Evolutionary conservation across 2,888 invertebrate genomes (phyloP), one percentile per base, ranked within the genome.

Genomic region (Melolontha melolontha): DNA sequence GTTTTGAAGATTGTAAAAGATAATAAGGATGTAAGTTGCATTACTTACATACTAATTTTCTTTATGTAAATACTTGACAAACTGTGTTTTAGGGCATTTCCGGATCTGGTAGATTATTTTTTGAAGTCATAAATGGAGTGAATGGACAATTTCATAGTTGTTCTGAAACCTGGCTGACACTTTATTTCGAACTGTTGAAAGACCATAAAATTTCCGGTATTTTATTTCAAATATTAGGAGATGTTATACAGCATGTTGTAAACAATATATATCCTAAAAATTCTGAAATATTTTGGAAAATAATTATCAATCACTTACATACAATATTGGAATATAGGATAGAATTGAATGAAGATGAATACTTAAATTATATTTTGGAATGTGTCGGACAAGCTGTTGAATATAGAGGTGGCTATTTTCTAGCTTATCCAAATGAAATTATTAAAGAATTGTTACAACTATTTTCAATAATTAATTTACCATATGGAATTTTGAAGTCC

Each of bases 81-180:
- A 16, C 44, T 52, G 29, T 11, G 27, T 87, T 86, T 70, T 82
- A 92, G 92, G 91, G 92, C 70, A 84, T 91, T 12, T 82, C 87
- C 62, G 97, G 97, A 5, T 92, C 95, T 81, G 95, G 96, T 0
- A 90, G 92, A 74, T 85, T 98, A 17, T 85, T 98, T 66, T 97
- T 95, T 84, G 95, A 97, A 85, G 92, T 95, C 66, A 82, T 96
- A 49, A 90, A 91, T 78, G 97, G 97, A 34, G 90, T 95, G 0
- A 86, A 89, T 68, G 91, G 92, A 0, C 91, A 94, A 76, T 93
- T 97, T 79, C 96, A 98, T 80, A 95, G 92, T 72, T 91, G 92
- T 75, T 89, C 93, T 0, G 90, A 90, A 62, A 86, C 87, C 65
- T 89, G 94, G 75, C 80, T 96, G 2, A 87, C 88, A 40, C 80